Conservation (phyloP, 1,140 invertebrate species). For the Zaprionus ornatus region DNA sequence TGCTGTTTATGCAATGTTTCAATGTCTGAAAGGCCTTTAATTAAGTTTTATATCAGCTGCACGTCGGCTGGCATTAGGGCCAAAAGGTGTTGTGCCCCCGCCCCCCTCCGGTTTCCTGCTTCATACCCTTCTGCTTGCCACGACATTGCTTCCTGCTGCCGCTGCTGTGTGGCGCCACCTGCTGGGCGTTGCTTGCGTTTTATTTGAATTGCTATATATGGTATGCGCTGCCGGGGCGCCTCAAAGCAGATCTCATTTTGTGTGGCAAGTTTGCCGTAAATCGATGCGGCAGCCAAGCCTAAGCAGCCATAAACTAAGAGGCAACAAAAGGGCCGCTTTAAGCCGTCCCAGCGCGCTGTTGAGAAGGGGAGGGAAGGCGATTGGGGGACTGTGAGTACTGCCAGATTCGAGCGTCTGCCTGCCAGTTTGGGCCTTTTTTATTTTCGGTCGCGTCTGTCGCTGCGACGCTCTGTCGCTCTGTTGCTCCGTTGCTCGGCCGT, state of each 20-base stretch:
- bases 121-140: background rate
- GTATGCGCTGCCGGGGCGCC: slow-evolving; percentile 47
- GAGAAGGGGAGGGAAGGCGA: background rate
- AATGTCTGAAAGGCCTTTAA: slow-evolving; percentile 46
- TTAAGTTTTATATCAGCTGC: slow-evolving; percentile 54
- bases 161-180: slow-evolving; percentile 53
- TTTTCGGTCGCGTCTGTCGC: background rate
- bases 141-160: slow-evolving; percentile 1
- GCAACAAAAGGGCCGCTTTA: slow-evolving; percentile 43
- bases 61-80: slow-evolving; percentile 64
- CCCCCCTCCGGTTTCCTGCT: background rate
- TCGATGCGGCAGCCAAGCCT: slow-evolving; percentile 72
- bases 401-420: background rate
- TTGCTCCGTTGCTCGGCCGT: background rate
- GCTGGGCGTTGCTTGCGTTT: slow-evolving; percentile 61
- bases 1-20: slow-evolving; percentile 10
- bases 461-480: no score
- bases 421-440: slow-evolving; percentile 19
- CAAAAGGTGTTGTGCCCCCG: slow-evolving; percentile 44
- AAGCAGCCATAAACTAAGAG: slow-evolving; percentile 72
- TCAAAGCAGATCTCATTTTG: slow-evolving; percentile 53
- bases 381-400: background rate
- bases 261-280: slow-evolving; percentile 74
- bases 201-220: slow-evolving; percentile 51
- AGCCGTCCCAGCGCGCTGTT: slow-evolving; percentile 6